phyloP scores from a whole-genome alignment of 2,888 invertebrate species.

The Siphonodentalium dalli region DNA sequence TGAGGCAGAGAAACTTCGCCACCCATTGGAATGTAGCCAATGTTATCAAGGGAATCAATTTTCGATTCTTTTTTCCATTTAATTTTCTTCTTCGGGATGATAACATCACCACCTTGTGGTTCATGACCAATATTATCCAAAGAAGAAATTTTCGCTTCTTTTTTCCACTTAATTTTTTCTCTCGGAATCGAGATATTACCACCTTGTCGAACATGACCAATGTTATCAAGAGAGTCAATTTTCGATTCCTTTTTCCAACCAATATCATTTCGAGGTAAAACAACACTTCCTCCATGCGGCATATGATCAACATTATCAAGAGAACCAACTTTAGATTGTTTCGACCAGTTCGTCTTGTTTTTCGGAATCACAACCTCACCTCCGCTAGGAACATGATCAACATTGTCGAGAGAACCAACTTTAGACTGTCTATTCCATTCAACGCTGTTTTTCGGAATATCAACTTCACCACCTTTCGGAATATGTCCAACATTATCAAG shows the following conservation, averaged over 20 bases:
- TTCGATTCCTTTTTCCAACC: too few relatives aligned
- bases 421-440: slow-evolving; percentile 77
- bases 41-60: slow-evolving; percentile 24
- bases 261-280: slow-evolving; percentile 12
- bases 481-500: too few relatives aligned
- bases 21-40: slow-evolving; percentile 26
- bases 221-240: slow-evolving; percentile 27
- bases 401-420: slow-evolving; percentile 89
- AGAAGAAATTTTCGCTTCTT: slow-evolving; percentile 38
- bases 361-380: too few relatives aligned
- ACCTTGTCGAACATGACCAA: too few relatives aligned
- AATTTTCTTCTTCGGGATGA: slow-evolving; percentile 10
- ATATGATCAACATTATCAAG: slow-evolving; percentile 83
- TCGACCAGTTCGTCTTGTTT: slow-evolving; percentile 68
- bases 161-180: slow-evolving; percentile 26
- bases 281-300: slow-evolving; percentile 69
- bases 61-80: not conserved
- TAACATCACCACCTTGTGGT: slow-evolving; percentile 25
- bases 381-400: slow-evolving; percentile 76
- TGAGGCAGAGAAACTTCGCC: slow-evolving; percentile 28
- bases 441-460: slow-evolving; percentile 29
- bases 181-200: slow-evolving; percentile 29
- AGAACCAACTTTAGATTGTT: slow-evolving; percentile 86
- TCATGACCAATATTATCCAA: slow-evolving; percentile 34
- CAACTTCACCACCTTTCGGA: too few relatives aligned